A percentile compares a stretch with the other conserved stretches of the same genome.
Conservation (phyloP, 2,113 vertebrate genomes). For the Astatotilapia flaviijosephi region DNA sequence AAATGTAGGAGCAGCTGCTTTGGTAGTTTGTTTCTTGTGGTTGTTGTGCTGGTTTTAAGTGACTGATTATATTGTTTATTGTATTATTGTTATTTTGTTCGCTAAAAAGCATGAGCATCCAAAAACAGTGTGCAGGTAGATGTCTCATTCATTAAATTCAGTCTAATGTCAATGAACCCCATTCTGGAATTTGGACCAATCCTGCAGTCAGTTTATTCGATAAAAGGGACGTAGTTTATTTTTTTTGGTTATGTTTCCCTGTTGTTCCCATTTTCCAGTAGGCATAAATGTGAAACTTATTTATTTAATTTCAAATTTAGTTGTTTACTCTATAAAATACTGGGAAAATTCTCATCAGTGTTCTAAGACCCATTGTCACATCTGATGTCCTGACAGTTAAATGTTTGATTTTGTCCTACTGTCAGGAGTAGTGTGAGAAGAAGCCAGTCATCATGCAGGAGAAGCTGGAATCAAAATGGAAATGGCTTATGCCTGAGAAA, state of each 20-base stretch:
- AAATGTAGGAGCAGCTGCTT: background rate
- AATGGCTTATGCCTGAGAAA: background rate
- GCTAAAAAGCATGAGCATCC: background rate
- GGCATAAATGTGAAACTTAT: fast-evolving
- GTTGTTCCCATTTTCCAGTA: fast-evolving
- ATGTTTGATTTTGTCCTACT: background rate
- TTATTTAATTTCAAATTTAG: background rate
- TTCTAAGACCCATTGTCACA: fast-evolving
- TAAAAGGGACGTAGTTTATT: background rate
- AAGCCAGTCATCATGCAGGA: background rate
- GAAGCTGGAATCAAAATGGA: background rate
- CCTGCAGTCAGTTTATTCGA: fast-evolving
- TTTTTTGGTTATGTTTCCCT: fast-evolving
- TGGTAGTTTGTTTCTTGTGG: background rate
- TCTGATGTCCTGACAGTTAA: background rate
- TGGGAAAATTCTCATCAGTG: background rate
- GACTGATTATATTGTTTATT: constrained; percentile 19
- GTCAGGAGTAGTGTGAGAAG: background rate
- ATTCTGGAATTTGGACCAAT: background rate
- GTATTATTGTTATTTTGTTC: background rate
- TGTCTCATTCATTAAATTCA: background rate
- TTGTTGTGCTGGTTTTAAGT: background rate
- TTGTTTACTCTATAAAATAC: background rate
- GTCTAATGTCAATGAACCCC: background rate
- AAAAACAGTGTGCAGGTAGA: background rate